These are phyloP conservation scores for Synanthedon vespiformis DNA, from an alignment of 2,888 invertebrate species.

Conservation along the genomic window DNA sequence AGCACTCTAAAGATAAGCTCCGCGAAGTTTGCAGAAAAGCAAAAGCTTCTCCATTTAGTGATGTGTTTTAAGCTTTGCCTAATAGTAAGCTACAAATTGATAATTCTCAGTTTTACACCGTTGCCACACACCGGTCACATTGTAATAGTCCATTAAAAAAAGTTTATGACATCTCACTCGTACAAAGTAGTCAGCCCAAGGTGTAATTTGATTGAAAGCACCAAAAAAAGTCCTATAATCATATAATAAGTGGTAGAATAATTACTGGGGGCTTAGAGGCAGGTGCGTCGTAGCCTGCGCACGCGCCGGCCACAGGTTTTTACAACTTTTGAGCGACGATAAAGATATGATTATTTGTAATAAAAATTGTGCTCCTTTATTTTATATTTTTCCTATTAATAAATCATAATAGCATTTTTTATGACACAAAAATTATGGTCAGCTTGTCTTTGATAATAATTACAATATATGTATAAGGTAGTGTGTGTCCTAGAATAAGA, in stretches of 20 bases:
- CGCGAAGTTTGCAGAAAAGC: neutral
- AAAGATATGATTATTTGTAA: slow-evolving; percentile 1
- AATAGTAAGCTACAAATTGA: slow-evolving; percentile 4
- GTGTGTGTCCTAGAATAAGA: too few species aligned
- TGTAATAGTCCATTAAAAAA: slow-evolving; percentile 36
- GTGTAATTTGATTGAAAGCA: slow-evolving; percentile 72
- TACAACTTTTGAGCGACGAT: slow-evolving; percentile 16
- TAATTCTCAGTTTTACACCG: slow-evolving; percentile 46
- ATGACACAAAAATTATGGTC: too few species aligned
- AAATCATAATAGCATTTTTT: too few species aligned
- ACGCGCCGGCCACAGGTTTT: slow-evolving; percentile 32
- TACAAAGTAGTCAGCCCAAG: slow-evolving; percentile 57
- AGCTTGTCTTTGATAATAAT: too few species aligned
- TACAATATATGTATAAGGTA: too few species aligned
- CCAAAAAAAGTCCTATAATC: slow-evolving; percentile 68
- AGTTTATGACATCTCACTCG: slow-evolving; percentile 67
- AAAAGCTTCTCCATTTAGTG: neutral
- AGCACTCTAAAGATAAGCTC: slow-evolving; percentile 26
- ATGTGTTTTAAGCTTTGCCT: neutral
- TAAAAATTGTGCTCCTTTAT: neutral
- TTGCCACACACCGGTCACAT: slow-evolving; percentile 33
- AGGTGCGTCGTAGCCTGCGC: slow-evolving; percentile 42
- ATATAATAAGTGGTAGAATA: slow-evolving; percentile 68
- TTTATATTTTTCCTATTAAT: neutral
- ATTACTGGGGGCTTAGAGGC: slow-evolving; percentile 62